Conservation (phyloP, 2,113 vertebrate species). For the Diglossa brunneiventris region DNA sequence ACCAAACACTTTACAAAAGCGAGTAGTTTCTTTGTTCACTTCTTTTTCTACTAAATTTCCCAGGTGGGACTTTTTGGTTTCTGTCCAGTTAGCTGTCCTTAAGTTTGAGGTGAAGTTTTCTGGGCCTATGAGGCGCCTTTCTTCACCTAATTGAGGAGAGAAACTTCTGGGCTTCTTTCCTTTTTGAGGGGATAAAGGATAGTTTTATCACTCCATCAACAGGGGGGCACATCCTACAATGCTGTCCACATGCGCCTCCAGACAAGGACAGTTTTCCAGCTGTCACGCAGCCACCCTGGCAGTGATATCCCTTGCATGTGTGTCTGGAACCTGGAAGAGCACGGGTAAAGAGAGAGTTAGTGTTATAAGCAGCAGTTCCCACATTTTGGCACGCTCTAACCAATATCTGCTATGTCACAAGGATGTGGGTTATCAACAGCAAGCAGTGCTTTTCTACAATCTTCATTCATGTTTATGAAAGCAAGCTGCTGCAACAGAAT, state of each 20-base stretch:
- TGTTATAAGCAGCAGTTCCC: neutral
- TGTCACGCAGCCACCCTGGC: neutral
- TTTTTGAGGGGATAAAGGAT: no score
- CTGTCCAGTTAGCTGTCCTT: no score
- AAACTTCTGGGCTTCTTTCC: no score
- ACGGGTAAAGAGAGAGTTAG: neutral
- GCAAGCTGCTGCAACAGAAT: neutral
- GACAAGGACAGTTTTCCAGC: neutral
- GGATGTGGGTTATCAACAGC: neutral
- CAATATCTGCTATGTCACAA: neutral
- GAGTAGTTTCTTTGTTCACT: no score
- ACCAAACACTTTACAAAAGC: no score
- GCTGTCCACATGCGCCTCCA: neutral
- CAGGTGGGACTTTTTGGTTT: no score
- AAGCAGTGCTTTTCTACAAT: neutral
- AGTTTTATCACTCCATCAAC: no score
- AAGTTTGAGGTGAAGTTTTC: no score
- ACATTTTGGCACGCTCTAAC: neutral
- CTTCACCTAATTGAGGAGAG: no score
- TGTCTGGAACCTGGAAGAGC: neutral
- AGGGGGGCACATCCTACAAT: no score
- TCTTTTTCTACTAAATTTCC: no score
- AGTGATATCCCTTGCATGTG: rapidly evolving
- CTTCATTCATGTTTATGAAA: neutral
- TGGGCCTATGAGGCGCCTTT: no score